These are phyloP conservation scores for Gerris buenoi DNA, from an alignment of 1,140 invertebrate species.

Conservation along the genomic window DNA sequence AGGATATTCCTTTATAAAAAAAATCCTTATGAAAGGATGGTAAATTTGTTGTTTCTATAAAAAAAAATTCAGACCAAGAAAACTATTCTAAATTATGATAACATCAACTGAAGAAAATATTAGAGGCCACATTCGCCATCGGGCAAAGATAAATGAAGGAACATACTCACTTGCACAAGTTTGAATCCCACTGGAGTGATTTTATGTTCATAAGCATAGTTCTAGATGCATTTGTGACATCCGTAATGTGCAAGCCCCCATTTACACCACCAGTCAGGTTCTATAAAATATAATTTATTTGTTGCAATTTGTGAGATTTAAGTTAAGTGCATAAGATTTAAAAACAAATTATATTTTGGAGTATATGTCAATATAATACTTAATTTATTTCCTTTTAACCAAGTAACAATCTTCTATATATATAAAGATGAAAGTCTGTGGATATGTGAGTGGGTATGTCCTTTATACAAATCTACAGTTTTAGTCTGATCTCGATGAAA, in stretches of 20 bases:
- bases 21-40: not conserved
- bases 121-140: not conserved
- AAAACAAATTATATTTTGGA: too few species aligned
- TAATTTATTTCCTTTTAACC: too few species aligned
- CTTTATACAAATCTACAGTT: too few species aligned
- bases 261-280: conserved; percentile 70
- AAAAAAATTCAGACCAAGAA: not conserved
- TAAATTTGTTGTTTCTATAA: conserved; percentile 11
- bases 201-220: conserved; percentile 93
- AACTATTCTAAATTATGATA: not conserved
- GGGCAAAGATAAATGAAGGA: not conserved
- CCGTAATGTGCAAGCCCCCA: conserved; percentile 80
- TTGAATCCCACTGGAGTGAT: conserved; percentile 80
- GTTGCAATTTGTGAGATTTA: too few species aligned
- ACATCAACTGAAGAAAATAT: not conserved
- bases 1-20: too few species aligned
- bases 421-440: too few species aligned
- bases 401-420: too few species aligned
- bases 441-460: too few species aligned
- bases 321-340: too few species aligned
- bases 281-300: too few species aligned
- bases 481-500: too few species aligned
- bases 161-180: conserved; percentile 45
- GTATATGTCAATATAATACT: too few species aligned
- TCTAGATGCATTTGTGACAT: conserved; percentile 92